Percentiles rank a stretch among this genome's conserved stretches.
These are phyloP conservation scores for Athalia rosae DNA, from an alignment of 2,888 invertebrate species.

Conservation along the genomic window DNA sequence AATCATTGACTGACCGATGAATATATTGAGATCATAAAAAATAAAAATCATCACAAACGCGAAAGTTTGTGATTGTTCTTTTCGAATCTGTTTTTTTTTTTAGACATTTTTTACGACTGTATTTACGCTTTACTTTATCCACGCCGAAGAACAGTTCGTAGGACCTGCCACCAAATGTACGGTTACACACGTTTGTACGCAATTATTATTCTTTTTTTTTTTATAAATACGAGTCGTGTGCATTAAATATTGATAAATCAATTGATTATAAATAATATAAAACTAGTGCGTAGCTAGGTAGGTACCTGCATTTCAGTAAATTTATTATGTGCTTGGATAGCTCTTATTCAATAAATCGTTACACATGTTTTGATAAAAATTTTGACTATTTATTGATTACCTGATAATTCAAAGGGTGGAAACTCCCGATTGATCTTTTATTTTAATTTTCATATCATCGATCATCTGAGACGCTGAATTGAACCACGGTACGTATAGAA, in stretches of 20 bases:
- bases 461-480: no score
- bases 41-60: background rate
- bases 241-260: constrained; percentile 21
- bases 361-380: constrained; percentile 70
- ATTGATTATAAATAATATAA: constrained; percentile 50
- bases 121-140: background rate
- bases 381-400: no score
- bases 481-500: no score
- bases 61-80: background rate
- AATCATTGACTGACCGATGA: no score
- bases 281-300: constrained; percentile 68
- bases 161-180: constrained; percentile 25
- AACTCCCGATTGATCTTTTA: no score
- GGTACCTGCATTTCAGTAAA: constrained; percentile 71
- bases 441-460: no score
- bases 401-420: no score
- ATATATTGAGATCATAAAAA: background rate
- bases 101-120: background rate
- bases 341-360: constrained; percentile 70
- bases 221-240: constrained; percentile 19
- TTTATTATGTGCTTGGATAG: constrained; percentile 70
- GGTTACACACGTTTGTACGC: background rate
- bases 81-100: background rate
- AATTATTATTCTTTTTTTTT: constrained; percentile 31
- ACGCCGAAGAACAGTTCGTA: background rate